phyloP scores from a whole-genome alignment of 2,113 vertebrate species.

The Craseonycteris thonglongyai region DNA sequence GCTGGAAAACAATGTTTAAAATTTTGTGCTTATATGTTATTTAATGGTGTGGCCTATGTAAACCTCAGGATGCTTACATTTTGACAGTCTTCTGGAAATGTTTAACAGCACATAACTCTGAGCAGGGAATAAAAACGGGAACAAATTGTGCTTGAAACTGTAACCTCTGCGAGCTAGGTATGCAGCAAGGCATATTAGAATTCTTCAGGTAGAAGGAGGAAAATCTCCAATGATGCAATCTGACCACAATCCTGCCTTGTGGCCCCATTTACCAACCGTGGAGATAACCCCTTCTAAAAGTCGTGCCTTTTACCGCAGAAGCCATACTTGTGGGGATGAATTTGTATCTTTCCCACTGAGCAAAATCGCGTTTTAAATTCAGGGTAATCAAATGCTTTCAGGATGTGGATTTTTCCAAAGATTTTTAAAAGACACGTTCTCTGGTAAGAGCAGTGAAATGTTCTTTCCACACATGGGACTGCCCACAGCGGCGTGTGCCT shows the following conservation, averaged over 20 bases:
- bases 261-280: background rate
- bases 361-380: conserved; percentile 47
- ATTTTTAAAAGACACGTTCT: conserved; percentile 12
- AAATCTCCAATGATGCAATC: background rate
- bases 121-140: conserved; percentile 40
- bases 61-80: conserved; percentile 64
- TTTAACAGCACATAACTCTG: conserved; percentile 63
- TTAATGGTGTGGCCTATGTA: conserved; percentile 63
- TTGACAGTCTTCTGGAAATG: conserved; percentile 70
- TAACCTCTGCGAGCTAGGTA: background rate
- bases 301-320: conserved; percentile 33
- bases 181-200: background rate
- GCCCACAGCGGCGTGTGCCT: background rate
- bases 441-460: conserved; percentile 31
- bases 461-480: conserved; percentile 22
- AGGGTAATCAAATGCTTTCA: conserved; percentile 52
- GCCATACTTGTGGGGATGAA: conserved; percentile 15
- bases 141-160: conserved; percentile 65
- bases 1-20: conserved; percentile 68
- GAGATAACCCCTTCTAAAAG: background rate
- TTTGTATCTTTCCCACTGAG: conserved; percentile 51
- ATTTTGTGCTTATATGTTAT: conserved; percentile 64
- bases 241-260: background rate
- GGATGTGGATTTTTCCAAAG: conserved; percentile 62
- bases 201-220: background rate